Conservation (phyloP, 2,113 vertebrate genomes). For the Xiphophorus maculatus region DNA sequence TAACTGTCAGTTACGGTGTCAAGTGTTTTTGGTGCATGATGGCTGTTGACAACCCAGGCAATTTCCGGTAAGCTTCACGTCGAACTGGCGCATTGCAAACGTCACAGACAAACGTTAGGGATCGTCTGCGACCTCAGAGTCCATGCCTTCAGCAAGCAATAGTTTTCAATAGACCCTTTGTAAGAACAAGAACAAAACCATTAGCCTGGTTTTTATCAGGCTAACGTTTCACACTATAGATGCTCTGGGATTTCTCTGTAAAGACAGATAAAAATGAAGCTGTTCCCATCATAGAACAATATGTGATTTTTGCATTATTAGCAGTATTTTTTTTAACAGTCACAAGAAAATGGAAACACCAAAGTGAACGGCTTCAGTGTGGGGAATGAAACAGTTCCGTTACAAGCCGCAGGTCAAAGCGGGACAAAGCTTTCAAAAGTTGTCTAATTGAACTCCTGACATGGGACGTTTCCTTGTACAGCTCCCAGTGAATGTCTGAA, state of each 20-base stretch:
- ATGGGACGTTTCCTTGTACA: background rate
- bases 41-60: too few species aligned
- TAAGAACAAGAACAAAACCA: too few species aligned
- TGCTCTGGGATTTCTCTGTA: background rate
- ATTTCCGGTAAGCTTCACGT: too few species aligned
- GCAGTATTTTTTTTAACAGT: background rate
- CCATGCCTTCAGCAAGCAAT: too few species aligned
- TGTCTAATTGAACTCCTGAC: conserved; percentile 5
- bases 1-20: too few species aligned
- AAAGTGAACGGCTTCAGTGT: background rate
- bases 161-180: too few species aligned
- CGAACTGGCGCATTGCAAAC: too few species aligned
- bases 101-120: too few species aligned
- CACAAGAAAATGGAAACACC: background rate
- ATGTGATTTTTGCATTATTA: background rate
- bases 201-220: too few species aligned
- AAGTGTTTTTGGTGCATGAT: too few species aligned
- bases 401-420: conserved; percentile 10
- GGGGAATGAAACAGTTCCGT: background rate
- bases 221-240: background rate
- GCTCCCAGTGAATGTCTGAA: conserved; percentile 19
- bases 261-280: background rate
- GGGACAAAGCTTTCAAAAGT: conserved; percentile 2
- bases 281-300: background rate
- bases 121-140: too few species aligned